These are phyloP conservation scores for Ferrisia virgata DNA, from an alignment of 2,888 invertebrate species.

Conservation along the genomic window DNA sequence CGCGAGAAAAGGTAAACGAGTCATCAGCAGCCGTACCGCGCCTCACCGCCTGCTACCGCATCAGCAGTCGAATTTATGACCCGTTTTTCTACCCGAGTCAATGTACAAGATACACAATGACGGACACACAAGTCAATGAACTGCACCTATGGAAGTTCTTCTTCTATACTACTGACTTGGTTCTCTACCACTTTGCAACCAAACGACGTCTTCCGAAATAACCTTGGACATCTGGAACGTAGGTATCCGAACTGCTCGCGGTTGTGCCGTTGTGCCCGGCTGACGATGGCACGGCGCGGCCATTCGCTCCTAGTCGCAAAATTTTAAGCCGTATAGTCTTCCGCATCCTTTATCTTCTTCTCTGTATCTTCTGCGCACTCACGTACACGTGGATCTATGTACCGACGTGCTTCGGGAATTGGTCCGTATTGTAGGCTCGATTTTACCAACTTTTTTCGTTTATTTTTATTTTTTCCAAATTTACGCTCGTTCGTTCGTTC, in stretches of 20 bases:
- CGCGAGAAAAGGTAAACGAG: slow-evolving; percentile 36
- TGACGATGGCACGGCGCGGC: too few species aligned
- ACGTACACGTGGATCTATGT: too few species aligned
- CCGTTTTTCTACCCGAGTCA: slow-evolving; percentile 43
- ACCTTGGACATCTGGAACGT: slow-evolving; percentile 40
- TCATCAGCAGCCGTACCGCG: not conserved
- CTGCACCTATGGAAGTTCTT: slow-evolving; percentile 42
- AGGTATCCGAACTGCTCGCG: not conserved
- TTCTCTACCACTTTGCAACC: slow-evolving; percentile 40
- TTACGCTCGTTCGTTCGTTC: too few species aligned
- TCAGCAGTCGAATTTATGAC: slow-evolving; percentile 43
- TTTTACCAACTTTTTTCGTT: too few species aligned
- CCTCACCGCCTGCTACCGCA: not conserved
- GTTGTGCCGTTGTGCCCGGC: not conserved
- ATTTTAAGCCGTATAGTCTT: too few species aligned
- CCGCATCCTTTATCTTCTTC: too few species aligned
- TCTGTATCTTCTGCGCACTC: too few species aligned
- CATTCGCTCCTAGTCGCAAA: too few species aligned
- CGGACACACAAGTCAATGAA: slow-evolving; percentile 41
- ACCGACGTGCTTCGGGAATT: too few species aligned
- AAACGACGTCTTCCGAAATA: slow-evolving; percentile 39
- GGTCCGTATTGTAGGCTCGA: too few species aligned
- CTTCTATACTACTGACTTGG: slow-evolving; percentile 44
- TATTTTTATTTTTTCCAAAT: too few species aligned
- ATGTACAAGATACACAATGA: slow-evolving; percentile 39